Evolutionary conservation across 2,113 vertebrate species (phyloP), one percentile per base, ranked within the genome.

Genomic region (Catharus bicknelli): DNA sequence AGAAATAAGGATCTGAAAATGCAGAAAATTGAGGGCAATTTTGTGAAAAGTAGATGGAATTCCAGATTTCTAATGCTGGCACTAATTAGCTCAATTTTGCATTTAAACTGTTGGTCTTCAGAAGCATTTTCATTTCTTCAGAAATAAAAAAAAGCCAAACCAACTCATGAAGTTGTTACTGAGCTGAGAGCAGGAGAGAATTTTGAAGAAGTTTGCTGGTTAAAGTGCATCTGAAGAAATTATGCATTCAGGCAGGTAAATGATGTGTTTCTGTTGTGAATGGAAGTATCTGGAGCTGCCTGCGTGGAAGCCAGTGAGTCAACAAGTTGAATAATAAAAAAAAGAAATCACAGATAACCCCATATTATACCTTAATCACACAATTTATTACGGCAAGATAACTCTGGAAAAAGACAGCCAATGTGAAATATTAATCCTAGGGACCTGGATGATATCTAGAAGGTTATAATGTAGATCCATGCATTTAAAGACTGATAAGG

Each of bases 1-100:
- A 90, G 70, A 90, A 93, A 86, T 63, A 88, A 86, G 54, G 32
- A 61, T 63, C 61, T 63, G 64, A 77, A 86, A 90, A 80, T n/a
- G 47, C 40, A 93, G 63, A 74, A 91, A 91, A 90, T 30, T 48
- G 48, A 86, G 27, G 19, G 64, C 19, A 86, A 91, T 91, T 93
- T 90, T 81, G 51, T 83, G 76, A 58, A 86, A 91, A 92, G 68
- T 76, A 83, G 63, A 29, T 32, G 16, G 76, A 90, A 83, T 81
- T 90, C 64, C 64, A 63, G 47, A 34, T 53, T 29, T 67, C 9
- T 78, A 78, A 83, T 23, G 43, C 27, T 70, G 36, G 8, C 29
- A 34, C 23, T 83, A 81, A 92, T 78, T 81, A 74, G 53, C 77
- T 81, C 4, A 0, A 72, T 86, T 86, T 90, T 83, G 13, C 53